Conservation (phyloP, 2,888 invertebrate genomes). For the Atethmia centrago region DNA sequence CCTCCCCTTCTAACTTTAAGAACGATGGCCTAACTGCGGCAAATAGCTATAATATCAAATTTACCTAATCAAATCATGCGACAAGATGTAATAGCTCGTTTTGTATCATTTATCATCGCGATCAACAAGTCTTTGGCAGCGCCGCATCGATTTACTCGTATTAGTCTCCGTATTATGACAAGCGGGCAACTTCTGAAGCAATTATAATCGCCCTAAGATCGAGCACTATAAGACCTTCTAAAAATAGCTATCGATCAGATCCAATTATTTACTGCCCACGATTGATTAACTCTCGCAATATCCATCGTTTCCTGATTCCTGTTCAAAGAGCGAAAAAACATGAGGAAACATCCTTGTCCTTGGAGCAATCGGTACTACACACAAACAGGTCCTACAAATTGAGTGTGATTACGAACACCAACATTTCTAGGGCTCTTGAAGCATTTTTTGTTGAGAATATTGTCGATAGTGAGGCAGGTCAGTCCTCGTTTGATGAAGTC, state of each 20-base stretch:
- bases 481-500: slow-evolving; percentile 57
- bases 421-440: slow-evolving; percentile 5
- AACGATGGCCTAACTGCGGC: slow-evolving; percentile 76
- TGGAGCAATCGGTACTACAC: not conserved
- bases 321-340: slow-evolving; percentile 7
- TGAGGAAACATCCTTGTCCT: not conserved
- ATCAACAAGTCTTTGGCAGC: slow-evolving; percentile 25
- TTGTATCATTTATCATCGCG: slow-evolving; percentile 29
- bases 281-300: slow-evolving; percentile 34
- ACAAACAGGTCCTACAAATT: not conserved
- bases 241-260: slow-evolving; percentile 61
- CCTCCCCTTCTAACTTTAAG: slow-evolving; percentile 86
- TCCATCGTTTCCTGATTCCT: slow-evolving; percentile 24
- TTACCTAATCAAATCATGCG: slow-evolving; percentile 70
- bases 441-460: slow-evolving; percentile 37
- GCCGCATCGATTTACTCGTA: not conserved
- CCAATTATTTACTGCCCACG: slow-evolving; percentile 54
- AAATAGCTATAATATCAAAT: slow-evolving; percentile 74
- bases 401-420: not conserved
- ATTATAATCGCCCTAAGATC: slow-evolving; percentile 39
- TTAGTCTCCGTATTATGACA: slow-evolving; percentile 29
- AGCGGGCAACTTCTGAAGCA: slow-evolving; percentile 28
- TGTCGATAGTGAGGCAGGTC: slow-evolving; percentile 68
- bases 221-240: slow-evolving; percentile 39
- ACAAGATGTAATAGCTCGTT: slow-evolving; percentile 25